phyloP scores from a whole-genome alignment of 2,888 invertebrate species.

The Eupithecia subumbrata region DNA sequence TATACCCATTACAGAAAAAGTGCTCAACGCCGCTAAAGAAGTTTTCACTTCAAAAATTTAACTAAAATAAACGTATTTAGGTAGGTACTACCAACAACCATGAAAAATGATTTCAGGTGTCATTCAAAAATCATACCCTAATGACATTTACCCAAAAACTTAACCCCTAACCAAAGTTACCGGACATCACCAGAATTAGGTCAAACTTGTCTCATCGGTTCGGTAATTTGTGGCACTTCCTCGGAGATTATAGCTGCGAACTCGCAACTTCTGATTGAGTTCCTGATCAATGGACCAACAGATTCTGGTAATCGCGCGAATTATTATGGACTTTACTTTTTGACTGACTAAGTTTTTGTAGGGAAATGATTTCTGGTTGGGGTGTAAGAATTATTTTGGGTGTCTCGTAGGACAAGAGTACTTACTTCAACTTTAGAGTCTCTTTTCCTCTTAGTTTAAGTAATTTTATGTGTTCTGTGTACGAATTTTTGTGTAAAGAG shows the following conservation, averaged over 20 bases:
- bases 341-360: background rate
- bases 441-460: no score
- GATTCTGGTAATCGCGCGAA: slow-evolving; percentile 23
- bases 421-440: background rate
- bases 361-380: background rate
- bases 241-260: slow-evolving; percentile 37
- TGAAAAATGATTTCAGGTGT: background rate
- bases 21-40: no score
- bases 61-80: no score
- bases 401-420: background rate
- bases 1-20: no score
- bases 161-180: slow-evolving; percentile 10
- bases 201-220: slow-evolving; percentile 26
- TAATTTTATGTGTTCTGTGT: no score
- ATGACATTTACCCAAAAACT: background rate
- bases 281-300: slow-evolving; percentile 35
- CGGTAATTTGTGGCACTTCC: slow-evolving; percentile 34
- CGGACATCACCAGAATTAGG: slow-evolving; percentile 28
- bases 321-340: slow-evolving; percentile 11
- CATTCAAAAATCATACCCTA: background rate
- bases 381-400: background rate
- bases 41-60: no score
- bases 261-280: slow-evolving; percentile 33
- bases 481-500: no score
- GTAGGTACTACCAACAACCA: no score